Conservation (phyloP, 2,113 vertebrate species). For the Edolisoma coerulescens region DNA sequence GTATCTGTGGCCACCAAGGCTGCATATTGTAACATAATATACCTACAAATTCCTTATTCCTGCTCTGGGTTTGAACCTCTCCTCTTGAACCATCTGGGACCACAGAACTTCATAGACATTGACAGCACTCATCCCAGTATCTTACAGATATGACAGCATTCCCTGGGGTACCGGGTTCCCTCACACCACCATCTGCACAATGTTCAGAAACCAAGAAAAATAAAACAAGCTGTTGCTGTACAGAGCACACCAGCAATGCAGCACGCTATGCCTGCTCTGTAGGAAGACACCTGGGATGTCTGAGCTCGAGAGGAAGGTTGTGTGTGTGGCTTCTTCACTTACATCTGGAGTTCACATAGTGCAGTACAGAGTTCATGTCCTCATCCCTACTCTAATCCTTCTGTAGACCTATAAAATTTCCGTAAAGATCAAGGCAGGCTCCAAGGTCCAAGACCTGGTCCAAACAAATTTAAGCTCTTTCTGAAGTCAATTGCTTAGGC, state of each 20-base stretch:
- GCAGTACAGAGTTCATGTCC: background rate
- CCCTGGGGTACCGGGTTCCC: background rate
- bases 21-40: background rate
- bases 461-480: background rate
- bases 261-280: background rate
- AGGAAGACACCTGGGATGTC: background rate
- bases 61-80: background rate
- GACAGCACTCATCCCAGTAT: background rate
- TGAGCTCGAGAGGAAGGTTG: background rate
- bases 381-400: background rate
- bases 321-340: background rate
- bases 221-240: background rate
- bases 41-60: background rate
- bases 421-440: background rate
- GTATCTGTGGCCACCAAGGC: background rate
- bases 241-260: background rate
- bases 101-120: background rate
- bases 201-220: background rate
- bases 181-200: background rate
- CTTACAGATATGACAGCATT: background rate
- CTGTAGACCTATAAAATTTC: background rate
- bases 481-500: background rate
- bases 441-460: background rate
- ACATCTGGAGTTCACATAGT: background rate
- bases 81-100: background rate